Evolutionary conservation across 1,140 invertebrate genomes (phyloP), one percentile per base, ranked within the genome.

Genomic region (Zaprionus camerounensis): DNA sequence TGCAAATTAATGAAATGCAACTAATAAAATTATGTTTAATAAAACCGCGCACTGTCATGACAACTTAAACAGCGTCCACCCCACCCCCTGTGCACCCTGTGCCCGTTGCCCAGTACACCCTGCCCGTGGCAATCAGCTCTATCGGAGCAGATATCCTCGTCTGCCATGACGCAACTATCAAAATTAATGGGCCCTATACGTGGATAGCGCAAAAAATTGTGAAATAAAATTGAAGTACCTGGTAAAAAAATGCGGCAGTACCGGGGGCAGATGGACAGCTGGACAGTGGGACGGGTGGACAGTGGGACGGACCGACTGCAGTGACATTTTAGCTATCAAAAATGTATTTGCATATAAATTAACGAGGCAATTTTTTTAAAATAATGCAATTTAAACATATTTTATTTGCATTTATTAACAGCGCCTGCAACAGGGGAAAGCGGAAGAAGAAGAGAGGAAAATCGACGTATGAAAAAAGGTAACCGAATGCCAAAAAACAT

Each of bases 351-450:
- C 84, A 88, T 88, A 90, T 88, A 88, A 90, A 88, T 88, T 88
- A 88, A 88, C 85, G 85, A 90, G 70, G 59, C 85, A 61, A 69
- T 75, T 83, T 87, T 87, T 76, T 88, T 88, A 81, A 79, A 81
- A 90, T 88, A 85, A 88, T 80, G 84, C 84, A 88, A 88, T 88
- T 88, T 88, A 88, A 88, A 84, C 84, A 88, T 88, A 88, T 88
- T 90, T 88, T 87, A 87, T 87, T 90, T 88, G 84, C 84, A 88
- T 88, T 88, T 88, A 88, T 90, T 90, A 88, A 88, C 73, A 49
- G 51, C 44, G 55, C 49, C 31, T 68, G 20, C 49, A 51, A 46
- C 69, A 24, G n/a, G 41, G 6, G 3, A 46, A 7, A 46, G 17
- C 36, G 5, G n/a, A 7, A 44, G 15, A 2, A 44, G 58, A 59